These are phyloP conservation scores for Ctenopoma multispine DNA, from an alignment of 2,797 vertebrate genomes.

Conservation along the genomic window DNA sequence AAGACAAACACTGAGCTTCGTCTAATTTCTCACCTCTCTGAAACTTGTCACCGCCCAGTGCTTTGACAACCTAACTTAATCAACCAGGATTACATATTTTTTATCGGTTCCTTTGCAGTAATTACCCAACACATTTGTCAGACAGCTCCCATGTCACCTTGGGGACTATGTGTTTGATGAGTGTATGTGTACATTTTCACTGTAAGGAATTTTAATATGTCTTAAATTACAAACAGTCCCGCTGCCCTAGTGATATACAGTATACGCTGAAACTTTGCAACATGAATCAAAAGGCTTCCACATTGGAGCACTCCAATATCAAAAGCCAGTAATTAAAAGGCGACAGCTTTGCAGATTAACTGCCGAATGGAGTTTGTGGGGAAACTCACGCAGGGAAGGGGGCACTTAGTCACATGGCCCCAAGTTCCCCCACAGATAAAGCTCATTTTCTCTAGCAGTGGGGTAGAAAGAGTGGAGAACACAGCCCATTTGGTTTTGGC, in stretches of 20 bases:
- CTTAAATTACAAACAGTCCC: slow-evolving; percentile 55
- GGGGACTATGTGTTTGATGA: slow-evolving; percentile 57
- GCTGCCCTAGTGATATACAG: slow-evolving; percentile 50
- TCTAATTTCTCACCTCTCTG: slow-evolving; percentile 77
- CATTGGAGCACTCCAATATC: slow-evolving; percentile 63
- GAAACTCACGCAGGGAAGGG: slow-evolving; percentile 78
- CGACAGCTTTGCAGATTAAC: slow-evolving; percentile 85
- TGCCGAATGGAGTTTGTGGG: slow-evolving; percentile 78
- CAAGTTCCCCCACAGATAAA: slow-evolving; percentile 84
- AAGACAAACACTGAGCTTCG: slow-evolving; percentile 68
- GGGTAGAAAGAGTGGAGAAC: slow-evolving; percentile 82
- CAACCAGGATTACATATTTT: slow-evolving; percentile 78
- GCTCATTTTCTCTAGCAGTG: slow-evolving; percentile 87
- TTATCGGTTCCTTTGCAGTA: slow-evolving; percentile 72
- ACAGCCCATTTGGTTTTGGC: slow-evolving; percentile 84
- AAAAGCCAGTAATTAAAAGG: slow-evolving; percentile 86
- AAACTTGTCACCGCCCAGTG: slow-evolving; percentile 67
- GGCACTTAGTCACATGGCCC: slow-evolving; percentile 85
- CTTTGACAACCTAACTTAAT: slow-evolving; percentile 78
- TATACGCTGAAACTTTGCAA: slow-evolving; percentile 67
- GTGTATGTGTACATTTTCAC: slow-evolving; percentile 41
- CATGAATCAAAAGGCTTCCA: slow-evolving; percentile 75
- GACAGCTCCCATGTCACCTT: slow-evolving; percentile 72
- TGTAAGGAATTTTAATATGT: slow-evolving; percentile 44
- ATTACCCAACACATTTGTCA: slow-evolving; percentile 78